phyloP scores from a whole-genome alignment of 2,888 invertebrate genomes.

The Altica lythri region DNA sequence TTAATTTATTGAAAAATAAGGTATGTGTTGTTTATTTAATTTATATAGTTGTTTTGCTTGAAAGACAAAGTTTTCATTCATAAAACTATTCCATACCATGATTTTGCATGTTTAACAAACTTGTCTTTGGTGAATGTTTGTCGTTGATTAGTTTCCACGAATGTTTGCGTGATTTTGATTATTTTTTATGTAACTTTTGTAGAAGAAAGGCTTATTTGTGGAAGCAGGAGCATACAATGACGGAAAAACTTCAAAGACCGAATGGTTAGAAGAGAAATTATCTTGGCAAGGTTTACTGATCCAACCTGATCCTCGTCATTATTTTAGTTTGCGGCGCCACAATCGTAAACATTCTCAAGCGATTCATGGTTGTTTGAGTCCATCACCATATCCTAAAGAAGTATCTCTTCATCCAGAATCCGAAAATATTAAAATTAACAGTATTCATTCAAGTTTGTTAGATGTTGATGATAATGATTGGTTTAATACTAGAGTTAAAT shows the following conservation, averaged over 20 bases:
- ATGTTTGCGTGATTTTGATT: too few relatives aligned
- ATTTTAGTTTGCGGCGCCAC: slow-evolving; percentile 67
- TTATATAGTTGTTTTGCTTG: too few relatives aligned
- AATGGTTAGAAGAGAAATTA: slow-evolving; percentile 71
- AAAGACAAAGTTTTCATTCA: too few relatives aligned
- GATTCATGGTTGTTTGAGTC: slow-evolving; percentile 80
- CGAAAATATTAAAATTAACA: slow-evolving; percentile 55
- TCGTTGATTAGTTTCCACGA: too few relatives aligned
- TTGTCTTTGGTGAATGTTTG: too few relatives aligned
- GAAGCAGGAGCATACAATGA: slow-evolving; percentile 68
- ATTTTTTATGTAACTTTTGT: too few relatives aligned
- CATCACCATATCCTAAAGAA: slow-evolving; percentile 75
- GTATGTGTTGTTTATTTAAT: too few relatives aligned
- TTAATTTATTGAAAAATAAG: slow-evolving; percentile 57
- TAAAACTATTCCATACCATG: too few relatives aligned
- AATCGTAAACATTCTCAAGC: slow-evolving; percentile 65
- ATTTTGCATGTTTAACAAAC: too few relatives aligned
- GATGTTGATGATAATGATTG: slow-evolving; percentile 60
- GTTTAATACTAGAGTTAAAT: slow-evolving; percentile 77
- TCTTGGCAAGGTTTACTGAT: slow-evolving; percentile 78
- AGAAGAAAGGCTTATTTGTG: slow-evolving; percentile 74
- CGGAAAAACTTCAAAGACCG: slow-evolving; percentile 67
- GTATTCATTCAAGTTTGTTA: slow-evolving; percentile 62
- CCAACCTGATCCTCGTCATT: slow-evolving; percentile 79
- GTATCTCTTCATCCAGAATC: slow-evolving; percentile 52